Conservation (phyloP, 1,140 invertebrate species). For the Argopecten irradians region DNA sequence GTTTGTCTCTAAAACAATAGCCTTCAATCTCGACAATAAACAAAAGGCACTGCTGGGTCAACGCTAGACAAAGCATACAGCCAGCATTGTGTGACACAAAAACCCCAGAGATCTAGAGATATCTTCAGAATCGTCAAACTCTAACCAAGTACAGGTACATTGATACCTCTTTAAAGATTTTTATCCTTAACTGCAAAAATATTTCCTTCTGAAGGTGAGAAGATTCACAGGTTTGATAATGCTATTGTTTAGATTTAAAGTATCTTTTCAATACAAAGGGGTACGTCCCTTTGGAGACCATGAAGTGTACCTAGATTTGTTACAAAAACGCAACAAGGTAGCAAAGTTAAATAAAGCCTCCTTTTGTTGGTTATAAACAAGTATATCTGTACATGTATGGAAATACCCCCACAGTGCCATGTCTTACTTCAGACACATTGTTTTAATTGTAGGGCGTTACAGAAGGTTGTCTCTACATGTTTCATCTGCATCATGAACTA, state of each 20-base stretch:
- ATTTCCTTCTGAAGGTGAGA: background rate
- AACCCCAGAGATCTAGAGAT: background rate
- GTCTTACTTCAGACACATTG: background rate
- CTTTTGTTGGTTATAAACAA: background rate
- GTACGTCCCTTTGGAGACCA: background rate
- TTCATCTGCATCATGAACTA: background rate
- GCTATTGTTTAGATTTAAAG: background rate
- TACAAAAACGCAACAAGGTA: conserved; percentile 16
- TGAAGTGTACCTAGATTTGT: background rate
- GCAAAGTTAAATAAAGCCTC: background rate
- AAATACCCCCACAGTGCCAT: background rate
- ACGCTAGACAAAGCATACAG: background rate
- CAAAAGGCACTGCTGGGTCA: background rate
- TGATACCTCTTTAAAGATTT: background rate
- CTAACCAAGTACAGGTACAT: background rate
- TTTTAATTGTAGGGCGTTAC: background rate
- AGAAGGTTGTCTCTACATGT: background rate
- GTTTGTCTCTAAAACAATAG: conserved; percentile 17
- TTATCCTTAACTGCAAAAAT: background rate
- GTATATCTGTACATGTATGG: background rate
- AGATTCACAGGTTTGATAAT: background rate
- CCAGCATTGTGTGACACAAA: background rate
- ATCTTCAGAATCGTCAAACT: background rate
- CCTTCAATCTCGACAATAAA: background rate
- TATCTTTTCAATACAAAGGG: background rate